Evolutionary conservation across 1,140 invertebrate genomes (phyloP), one percentile per base, ranked within the genome.

Genomic region (Drosophila littoralis): DNA sequence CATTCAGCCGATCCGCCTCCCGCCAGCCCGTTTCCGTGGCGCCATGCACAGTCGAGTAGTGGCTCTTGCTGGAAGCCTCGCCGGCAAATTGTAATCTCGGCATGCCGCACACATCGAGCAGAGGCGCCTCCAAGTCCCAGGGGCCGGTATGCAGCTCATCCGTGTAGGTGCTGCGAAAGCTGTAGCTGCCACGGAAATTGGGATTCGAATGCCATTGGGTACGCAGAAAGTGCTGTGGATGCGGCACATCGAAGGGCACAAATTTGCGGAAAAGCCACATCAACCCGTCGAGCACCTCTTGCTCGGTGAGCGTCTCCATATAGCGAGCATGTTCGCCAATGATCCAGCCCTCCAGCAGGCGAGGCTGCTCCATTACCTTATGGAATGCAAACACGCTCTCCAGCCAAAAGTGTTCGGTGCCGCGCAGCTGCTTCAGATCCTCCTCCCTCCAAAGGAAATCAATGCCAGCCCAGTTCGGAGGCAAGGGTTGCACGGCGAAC

Each of bases 1-100:
- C 61, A 28, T 79, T 77, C 7, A 92, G 59, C 6, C 91, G 80
- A 35, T 96, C 93, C 9, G 96, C 96, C 92, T 97, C 97, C 60
- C 96, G 93, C 92, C 95, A 95, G 0, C 97, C 97, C 22, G 94
- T 94, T 91, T 96, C 95, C 1, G 97, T 93, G 1, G 97, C 97
- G 12, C 97, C 97, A 91, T 98, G 97, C 4, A 96, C 96, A 0
- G 96, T 96, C 8, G 95, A 95, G 88, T 95, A 96, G 86, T 94
- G 94, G 75, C 94, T 93, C 38, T 94, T 91, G 70, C 95, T 94
- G 0, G 95, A 95, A 0, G 95, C 95, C 92, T 96, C 96, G 0
- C 96, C 96, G 10, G 95, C 96, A 80, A 97, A 96, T 65, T 95
- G 93, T 4, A 96, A 74, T 9, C 94, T 91, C 6, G 94, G 94